phyloP scores from a whole-genome alignment of 2,888 invertebrate genomes.

The Macrophya alboannulata region DNA sequence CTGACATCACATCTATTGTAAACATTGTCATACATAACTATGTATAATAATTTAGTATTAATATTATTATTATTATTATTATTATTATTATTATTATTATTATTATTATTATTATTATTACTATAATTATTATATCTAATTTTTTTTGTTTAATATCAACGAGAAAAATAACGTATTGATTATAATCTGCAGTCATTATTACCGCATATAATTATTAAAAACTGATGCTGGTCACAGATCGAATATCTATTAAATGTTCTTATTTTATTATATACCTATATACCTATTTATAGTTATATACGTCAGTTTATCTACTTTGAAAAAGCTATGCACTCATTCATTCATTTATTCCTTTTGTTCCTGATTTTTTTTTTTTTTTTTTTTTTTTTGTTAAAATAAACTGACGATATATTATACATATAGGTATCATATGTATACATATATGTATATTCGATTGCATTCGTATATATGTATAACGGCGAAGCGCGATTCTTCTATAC shows the following conservation, averaged over 20 bases:
- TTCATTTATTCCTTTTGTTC: background rate
- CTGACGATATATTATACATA: background rate
- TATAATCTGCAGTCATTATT: conserved; percentile 2
- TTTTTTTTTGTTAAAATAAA: background rate
- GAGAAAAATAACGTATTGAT: background rate
- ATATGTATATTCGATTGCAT: background rate
- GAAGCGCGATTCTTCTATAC: background rate
- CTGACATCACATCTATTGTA: conserved; percentile 55
- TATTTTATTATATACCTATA: too few relatives aligned
- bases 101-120: too few relatives aligned
- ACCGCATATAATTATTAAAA: background rate
- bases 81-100: background rate
- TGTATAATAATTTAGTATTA: conserved; percentile 31
- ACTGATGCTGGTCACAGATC: background rate
- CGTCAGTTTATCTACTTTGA: too few relatives aligned
- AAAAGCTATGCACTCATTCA: too few relatives aligned
- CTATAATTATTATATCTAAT: background rate
- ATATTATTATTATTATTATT: background rate
- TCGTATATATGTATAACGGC: background rate
- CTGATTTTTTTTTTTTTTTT: background rate
- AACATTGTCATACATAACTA: conserved; percentile 31
- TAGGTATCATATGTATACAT: too few relatives aligned
- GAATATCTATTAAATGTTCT: background rate
- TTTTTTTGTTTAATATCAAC: background rate
- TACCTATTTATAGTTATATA: too few relatives aligned